Base-by-base conservation (phyloP, 2,888 invertebrate species). In the Plemyria rubiginata region DNA sequence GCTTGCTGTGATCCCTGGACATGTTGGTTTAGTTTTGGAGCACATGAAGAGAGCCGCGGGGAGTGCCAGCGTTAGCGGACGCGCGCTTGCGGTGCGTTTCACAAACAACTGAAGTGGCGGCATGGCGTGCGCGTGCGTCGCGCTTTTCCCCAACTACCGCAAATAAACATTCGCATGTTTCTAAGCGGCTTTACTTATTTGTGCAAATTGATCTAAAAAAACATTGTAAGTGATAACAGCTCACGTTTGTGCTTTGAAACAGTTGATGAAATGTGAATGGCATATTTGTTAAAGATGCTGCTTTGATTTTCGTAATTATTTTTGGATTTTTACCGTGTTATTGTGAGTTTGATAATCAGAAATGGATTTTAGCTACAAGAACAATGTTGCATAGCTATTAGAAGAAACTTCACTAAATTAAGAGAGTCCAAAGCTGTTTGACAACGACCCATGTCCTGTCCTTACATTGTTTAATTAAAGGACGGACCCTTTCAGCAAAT, bases 151-250 rank as follows among this genome's bases (percentile, higher is more conserved):
- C 82, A 78, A 83, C 74, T 79, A 88, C 87, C 86, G 80, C 89
- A 91, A 91, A 91, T 91, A 91, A 89, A 90, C 89, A 81, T 80
- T 81, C 82, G 78, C 80, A 80, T 80, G 81, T 80, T 82, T 73
- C 76, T 72, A 76, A 74, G 68, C 68, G 71, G 72, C 71, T 59
- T 60, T 55, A 72, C 65, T 76, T 71, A 70, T 74, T 72, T 66
- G 72, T 69, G 70, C 72, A 54, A 62, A 70, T 60, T 68, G 70
- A 71, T 68, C 64, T 64, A 65, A 56, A n/a, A 60, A 62, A 69
- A 70, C 65, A 66, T 68, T 68, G 68, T 66, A 71, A 61, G 68
- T 71, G 71, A 68, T 70, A 71, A 71, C 71, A 71, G 68, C 55
- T 60, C 45, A 46, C 61, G 64, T 67, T 64, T 56, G 61, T 36